Evolutionary conservation across 2,888 invertebrate genomes (phyloP).

Genomic region (Caenorhabditis sp.): DNA sequence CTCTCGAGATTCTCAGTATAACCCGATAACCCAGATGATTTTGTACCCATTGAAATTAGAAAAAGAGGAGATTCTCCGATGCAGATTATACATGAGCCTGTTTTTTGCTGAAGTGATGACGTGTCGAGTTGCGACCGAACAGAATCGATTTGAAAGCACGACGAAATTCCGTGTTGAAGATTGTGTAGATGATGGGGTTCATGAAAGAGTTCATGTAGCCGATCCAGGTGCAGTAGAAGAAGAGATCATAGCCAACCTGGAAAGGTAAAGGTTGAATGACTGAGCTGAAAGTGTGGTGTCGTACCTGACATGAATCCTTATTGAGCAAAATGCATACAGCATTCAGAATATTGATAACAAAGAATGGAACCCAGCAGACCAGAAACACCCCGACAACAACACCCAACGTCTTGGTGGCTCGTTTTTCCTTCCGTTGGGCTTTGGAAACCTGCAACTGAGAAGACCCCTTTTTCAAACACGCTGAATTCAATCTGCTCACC

Average conservation of each 20-base stretch:
- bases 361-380: conserved; percentile 99
- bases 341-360: conserved; percentile 97
- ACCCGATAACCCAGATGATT: conserved; percentile 28
- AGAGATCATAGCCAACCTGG: conserved; percentile 85
- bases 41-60: conserved; percentile 19
- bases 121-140: conserved; percentile 62
- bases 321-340: conserved; percentile 92
- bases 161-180: conserved; percentile 89
- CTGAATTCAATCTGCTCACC: conserved; percentile 61
- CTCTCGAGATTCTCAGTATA: not conserved
- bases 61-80: not conserved
- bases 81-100: conserved; percentile 60
- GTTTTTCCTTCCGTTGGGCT: conserved; percentile 89
- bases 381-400: conserved; percentile 98
- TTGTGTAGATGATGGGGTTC: conserved; percentile 87
- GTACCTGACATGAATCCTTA: conserved; percentile 76
- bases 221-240: conserved; percentile 96
- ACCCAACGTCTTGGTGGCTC: conserved; percentile 98
- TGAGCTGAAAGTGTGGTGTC: not conserved
- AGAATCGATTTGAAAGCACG: conserved; percentile 89
- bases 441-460: conserved; percentile 73
- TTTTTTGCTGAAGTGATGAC: conserved; percentile 66
- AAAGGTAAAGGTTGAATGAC: not conserved
- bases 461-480: conserved; percentile 8
- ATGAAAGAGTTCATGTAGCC: conserved; percentile 92